A percentile compares a stretch with the other conserved stretches of the same genome.
phyloP scores from a whole-genome alignment of 2,888 invertebrate genomes.

The Hydroisotoma schaefferi region DNA sequence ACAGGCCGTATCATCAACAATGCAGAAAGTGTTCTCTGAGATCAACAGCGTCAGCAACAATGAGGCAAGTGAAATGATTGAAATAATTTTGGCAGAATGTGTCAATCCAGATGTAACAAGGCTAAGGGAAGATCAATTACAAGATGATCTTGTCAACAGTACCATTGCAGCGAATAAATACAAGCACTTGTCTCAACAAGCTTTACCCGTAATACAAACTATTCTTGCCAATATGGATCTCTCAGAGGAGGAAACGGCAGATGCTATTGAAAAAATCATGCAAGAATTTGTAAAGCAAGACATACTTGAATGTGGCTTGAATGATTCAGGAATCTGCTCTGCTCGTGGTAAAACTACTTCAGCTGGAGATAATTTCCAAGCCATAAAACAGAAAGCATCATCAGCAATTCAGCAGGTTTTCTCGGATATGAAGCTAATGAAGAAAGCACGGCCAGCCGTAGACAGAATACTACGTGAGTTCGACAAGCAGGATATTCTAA shows the following conservation, averaged over 20 bases:
- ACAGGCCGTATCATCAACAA: too few relatives aligned
- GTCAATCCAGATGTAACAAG: too few relatives aligned
- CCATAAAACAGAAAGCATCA: conserved; percentile 1
- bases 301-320: not conserved
- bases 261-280: not conserved
- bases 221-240: not conserved
- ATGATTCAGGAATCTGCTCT: not conserved
- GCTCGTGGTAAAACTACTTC: not conserved
- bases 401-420: not conserved
- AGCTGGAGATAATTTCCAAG: too few relatives aligned
- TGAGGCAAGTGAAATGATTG: too few relatives aligned
- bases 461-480: not conserved
- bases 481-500: not conserved
- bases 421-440: not conserved
- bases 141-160: too few relatives aligned
- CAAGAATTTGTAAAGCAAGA: not conserved
- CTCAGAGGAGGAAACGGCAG: not conserved
- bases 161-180: too few relatives aligned
- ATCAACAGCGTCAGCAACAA: too few relatives aligned
- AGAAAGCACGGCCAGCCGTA: too few relatives aligned
- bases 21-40: too few relatives aligned
- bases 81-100: too few relatives aligned
- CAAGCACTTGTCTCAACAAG: too few relatives aligned
- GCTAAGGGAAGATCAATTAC: too few relatives aligned
- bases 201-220: not conserved